Base-by-base conservation (phyloP, 2,888 invertebrate species). In the Pandemis corylana region DNA sequence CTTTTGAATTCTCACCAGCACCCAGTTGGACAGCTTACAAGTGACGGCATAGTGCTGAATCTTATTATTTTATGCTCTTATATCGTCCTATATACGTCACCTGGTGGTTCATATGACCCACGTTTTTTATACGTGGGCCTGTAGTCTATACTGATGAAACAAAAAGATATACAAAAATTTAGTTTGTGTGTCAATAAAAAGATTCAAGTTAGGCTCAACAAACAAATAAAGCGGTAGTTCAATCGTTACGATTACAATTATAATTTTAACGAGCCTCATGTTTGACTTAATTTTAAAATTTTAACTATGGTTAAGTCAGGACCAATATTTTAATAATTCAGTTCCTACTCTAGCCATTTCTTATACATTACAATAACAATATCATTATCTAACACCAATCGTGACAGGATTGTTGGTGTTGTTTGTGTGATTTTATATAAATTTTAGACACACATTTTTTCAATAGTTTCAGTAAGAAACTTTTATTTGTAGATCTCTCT, bases 211-310 rank as follows among this genome's bases (percentile, higher is more conserved):
- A 56, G 56, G 20, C 20, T 20, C 56, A 56, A 49, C 2, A 15
- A 9, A 20, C 20, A 36, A 36, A 36, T 36, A 36, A 36, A 7
- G 9, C 20, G 20, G 9, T 9, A 7, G 20, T 20, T 7, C 56
- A 56, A 56, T 28, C 59, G 7, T 59, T 12, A 28, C 1, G n/a
- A 10, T 64, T 10, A 51, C 42, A 28, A 10, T 0, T 20, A 56
- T 9, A 28, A 28, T 59, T 59, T 28, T 59, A 56, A 71, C 53
- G 28, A 71, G 71, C 71, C 71, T 71, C 71, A 36, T 44, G 20
- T 6, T 28, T 46, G n/a, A 51, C 36, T 51, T 49, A 10, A 49
- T 42, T 42, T 59, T 28, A 12, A 6, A 28, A 59, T 51, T 51
- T 51, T 7, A n/a, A 5, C 51, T 15, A 28, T 28, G 1, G 12